A percentile compares a stretch with the other conserved stretches of the same genome.
phyloP scores from a whole-genome alignment of 2,888 invertebrate species.

The Synergus umbraculus region DNA sequence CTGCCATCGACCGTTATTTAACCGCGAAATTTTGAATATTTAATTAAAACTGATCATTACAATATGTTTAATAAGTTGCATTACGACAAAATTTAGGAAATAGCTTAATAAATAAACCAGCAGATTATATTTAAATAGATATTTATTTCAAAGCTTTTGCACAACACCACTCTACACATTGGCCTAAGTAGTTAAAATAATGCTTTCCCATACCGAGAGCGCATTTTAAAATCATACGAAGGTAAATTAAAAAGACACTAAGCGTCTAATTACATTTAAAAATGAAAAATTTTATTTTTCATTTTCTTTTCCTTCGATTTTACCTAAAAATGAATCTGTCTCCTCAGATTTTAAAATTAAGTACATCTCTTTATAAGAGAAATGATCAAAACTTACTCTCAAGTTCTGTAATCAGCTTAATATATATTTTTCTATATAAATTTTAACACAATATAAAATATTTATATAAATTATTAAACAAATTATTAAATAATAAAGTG shows the following conservation, averaged over 20 bases:
- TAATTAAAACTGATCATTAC: not conserved
- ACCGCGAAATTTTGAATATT: conserved; percentile 11
- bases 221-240: conserved; percentile 28
- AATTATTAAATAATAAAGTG: not conserved
- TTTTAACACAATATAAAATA: not conserved
- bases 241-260: conserved; percentile 25
- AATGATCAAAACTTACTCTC: not conserved
- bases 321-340: not conserved
- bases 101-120: not conserved
- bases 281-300: conserved; percentile 35
- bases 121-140: conserved; percentile 66
- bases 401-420: not conserved
- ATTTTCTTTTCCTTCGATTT: not conserved
- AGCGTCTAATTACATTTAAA: not conserved
- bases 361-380: not conserved
- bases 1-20: not conserved
- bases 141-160: conserved; percentile 72
- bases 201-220: conserved; percentile 49
- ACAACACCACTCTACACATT: conserved; percentile 70
- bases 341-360: not conserved
- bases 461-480: not conserved
- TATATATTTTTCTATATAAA: not conserved
- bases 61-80: too few species aligned
- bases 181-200: conserved; percentile 67
- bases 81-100: too few species aligned